Percentiles rank a stretch among this genome's conserved stretches.
phyloP scores from a whole-genome alignment of 2,113 vertebrate genomes.

The Zosterops pallidus region DNA sequence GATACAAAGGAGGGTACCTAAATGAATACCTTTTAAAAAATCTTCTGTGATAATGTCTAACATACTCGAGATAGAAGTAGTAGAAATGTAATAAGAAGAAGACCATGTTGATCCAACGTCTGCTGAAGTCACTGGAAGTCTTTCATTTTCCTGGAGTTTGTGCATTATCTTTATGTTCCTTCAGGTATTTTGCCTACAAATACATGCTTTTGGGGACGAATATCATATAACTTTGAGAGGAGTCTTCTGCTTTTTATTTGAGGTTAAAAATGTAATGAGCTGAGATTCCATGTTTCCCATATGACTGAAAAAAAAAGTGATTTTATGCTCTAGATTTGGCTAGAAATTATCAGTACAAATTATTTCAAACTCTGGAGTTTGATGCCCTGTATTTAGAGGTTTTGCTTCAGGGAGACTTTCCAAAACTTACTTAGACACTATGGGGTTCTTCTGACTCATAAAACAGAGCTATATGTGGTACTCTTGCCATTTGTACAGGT shows the following conservation, averaged over 20 bases:
- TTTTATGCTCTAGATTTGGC: background rate
- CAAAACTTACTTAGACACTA: background rate
- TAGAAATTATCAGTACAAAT: background rate
- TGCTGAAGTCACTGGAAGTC: background rate
- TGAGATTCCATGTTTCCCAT: background rate
- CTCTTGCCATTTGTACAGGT: background rate
- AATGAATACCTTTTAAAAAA: background rate
- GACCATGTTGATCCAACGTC: background rate
- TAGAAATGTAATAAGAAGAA: background rate
- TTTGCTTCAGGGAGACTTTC: background rate
- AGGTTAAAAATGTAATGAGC: background rate
- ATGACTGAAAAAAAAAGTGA: background rate
- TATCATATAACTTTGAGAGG: background rate
- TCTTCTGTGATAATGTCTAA: background rate
- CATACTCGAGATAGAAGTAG: background rate
- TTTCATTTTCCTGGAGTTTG: background rate
- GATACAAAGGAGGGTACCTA: background rate
- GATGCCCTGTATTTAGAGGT: background rate
- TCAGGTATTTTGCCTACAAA: background rate
- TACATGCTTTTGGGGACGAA: background rate
- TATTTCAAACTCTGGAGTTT: background rate
- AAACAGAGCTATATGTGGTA: background rate
- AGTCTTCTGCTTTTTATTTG: background rate
- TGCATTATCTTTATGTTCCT: background rate
- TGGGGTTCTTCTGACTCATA: accelerated